A percentile compares a stretch with the other conserved stretches of the same genome.
Conservation (phyloP, 2,113 vertebrate genomes). For the Rhynchomys soricoides region DNA sequence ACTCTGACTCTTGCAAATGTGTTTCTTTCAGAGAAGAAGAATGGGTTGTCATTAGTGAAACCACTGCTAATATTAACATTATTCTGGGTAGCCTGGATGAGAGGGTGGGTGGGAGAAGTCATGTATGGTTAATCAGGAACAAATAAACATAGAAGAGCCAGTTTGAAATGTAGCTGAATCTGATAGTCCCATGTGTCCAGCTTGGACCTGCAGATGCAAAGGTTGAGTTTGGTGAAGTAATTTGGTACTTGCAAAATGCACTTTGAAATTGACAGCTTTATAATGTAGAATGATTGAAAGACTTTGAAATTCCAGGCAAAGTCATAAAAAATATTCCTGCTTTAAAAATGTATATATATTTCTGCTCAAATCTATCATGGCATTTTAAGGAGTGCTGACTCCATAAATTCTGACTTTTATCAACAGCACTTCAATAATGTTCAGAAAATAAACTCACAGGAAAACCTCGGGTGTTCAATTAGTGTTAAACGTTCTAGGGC, state of each 20-base stretch:
- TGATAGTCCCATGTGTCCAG: slow-evolving; percentile 72
- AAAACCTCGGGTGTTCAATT: slow-evolving; percentile 88
- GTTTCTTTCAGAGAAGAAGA: slow-evolving; percentile 69
- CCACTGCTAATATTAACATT: slow-evolving; percentile 66
- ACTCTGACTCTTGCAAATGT: slow-evolving; percentile 45
- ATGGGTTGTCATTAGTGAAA: slow-evolving; percentile 75
- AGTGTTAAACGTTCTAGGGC: slow-evolving; percentile 87
- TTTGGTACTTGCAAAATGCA: slow-evolving; percentile 78
- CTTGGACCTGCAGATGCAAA: slow-evolving; percentile 61
- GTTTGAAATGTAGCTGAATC: slow-evolving; percentile 74
- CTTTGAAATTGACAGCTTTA: slow-evolving; percentile 76
- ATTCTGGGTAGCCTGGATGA: slow-evolving; percentile 62
- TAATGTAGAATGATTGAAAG: slow-evolving; percentile 82
- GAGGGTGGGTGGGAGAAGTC: slow-evolving; percentile 42
- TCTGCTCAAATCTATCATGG: slow-evolving; percentile 83
- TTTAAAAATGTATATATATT: slow-evolving; percentile 68
- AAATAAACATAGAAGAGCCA: slow-evolving; percentile 78
- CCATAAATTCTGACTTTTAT: slow-evolving; percentile 86
- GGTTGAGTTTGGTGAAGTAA: slow-evolving; percentile 72
- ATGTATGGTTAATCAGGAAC: slow-evolving; percentile 74
- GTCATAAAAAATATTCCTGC: slow-evolving; percentile 77
- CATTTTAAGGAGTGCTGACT: slow-evolving; percentile 86
- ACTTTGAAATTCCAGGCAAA: slow-evolving; percentile 79
- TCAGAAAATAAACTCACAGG: slow-evolving; percentile 88
- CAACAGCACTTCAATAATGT: slow-evolving; percentile 86